Base-by-base conservation (phyloP, 2,888 invertebrate genomes). In the Mactromeris polynyma region DNA sequence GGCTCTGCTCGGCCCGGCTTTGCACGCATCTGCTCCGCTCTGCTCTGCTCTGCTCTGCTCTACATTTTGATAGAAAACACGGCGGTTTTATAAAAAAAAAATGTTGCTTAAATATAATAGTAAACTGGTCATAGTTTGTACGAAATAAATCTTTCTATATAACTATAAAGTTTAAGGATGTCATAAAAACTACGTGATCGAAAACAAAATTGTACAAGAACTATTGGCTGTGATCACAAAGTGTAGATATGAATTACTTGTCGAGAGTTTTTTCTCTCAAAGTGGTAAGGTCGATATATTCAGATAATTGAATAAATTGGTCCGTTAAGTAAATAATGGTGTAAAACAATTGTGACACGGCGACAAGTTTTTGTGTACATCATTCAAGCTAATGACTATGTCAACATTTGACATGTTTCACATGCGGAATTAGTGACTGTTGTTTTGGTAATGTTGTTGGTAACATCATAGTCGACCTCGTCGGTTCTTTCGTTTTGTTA, bases 261-360 rank as follows among this genome's bases (percentile, higher is more conserved):
- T n/a, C 26, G 9, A 46, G 17, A 2, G 26, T 9, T 21, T 64
- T 64, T 26, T 64, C n/a, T n/a, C 58, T 26, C 58, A 4, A 64
- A 26, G n/a, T 64, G 3, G 26, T 64, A 64, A 73, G 73, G 73
- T 73, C 36, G 31, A 73, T 73, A 33, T 31, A 73, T 21, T 31
- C 4, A 73, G 33, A 2, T 73, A 73, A 73, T 73, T 73, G 73
- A 73, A 73, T 33, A 33, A 73, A 26, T 36, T 73, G 73, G 36
- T 26, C 73, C 36, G 31, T 73, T 73, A 73, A 73, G 73, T 73
- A 73, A 19, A 73, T 73, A 19, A 17, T 73, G 73, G 31, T 73
- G 73, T 73, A 36, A 73, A 73, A 36, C 73, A 73, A 73, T 33
- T 11, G 2, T 73, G 73, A 73, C 73, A 73, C 36, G 73, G 36